Evolutionary conservation across 2,113 vertebrate species (phyloP), one percentile per base, ranked within the genome.

Genomic region (Potamarius usumacintae): DNA sequence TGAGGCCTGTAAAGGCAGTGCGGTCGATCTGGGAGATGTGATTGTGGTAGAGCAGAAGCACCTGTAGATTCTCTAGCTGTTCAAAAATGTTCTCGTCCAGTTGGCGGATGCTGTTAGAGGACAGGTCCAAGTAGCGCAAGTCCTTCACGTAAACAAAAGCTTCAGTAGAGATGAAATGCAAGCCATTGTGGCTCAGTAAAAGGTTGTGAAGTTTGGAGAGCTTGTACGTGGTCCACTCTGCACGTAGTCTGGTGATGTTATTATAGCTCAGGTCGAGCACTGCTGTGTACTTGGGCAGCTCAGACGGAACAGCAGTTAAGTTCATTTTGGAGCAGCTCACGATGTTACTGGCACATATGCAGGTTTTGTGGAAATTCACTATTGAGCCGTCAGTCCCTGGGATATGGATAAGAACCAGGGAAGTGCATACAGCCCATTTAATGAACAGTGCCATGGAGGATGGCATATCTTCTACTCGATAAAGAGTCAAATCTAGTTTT

Each of bases 331-430:
- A 97, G 94, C 98, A 99, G 94, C 97, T 99, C 82, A 99, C 96
- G 78, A 99, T 97, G 94, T 98, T 98, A 90, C 97, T 98, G 93
- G 98, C 98, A 6, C 98, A 99, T 91, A 99, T 93, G 83, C 98
- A 99, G 22, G 88, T 95, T 0, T 93, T 93, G 60, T 97, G 97
- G 89, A 97, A 99, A 93, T 94, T 96, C 20, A 96, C 89, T 1
- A 93, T 88, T 0, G 85, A 92, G 9, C 93, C 94, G 0, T 88
- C 89, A 0, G 91, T 91, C 85, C 88, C 78, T 7, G 93, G 92
- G 30, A 91, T 89, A 93, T 63, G 86, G 80, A 84, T 90, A 71
- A 92, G 87, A 71, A 93, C 87, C 90, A 95, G 4, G 85, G 55
- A 57, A 80, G 93, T 72, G 71, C 91, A 88, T 50, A 93, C 67